phyloP scores from a whole-genome alignment of 2,888 invertebrate species.

The Formica aserva region DNA sequence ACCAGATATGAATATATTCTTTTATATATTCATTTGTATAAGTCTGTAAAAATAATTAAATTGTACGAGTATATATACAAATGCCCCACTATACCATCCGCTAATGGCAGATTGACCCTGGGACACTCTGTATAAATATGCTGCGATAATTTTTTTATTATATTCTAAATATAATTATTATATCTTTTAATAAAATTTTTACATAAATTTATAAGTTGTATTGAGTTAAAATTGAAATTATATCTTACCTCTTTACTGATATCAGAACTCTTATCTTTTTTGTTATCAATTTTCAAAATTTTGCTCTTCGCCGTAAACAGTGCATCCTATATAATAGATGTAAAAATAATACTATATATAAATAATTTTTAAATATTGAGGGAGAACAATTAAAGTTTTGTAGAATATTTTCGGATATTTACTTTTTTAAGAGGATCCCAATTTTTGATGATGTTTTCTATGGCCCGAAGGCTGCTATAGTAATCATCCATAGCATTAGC shows the following conservation, averaged over 20 bases:
- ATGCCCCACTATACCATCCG: too few species aligned
- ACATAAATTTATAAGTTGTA: neutral
- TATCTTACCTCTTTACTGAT: constrained; percentile 40
- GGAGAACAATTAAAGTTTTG: neutral
- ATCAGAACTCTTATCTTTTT: constrained; percentile 29
- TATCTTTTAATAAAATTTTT: neutral
- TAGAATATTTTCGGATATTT: neutral
- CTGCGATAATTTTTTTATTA: neutral
- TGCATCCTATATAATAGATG: constrained; percentile 5
- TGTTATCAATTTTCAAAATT: constrained; percentile 26
- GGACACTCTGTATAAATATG: too few species aligned
- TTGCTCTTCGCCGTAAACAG: constrained; percentile 3
- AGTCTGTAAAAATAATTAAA: constrained; percentile 31
- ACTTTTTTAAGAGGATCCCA: constrained; percentile 69
- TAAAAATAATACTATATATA: neutral
- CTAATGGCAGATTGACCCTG: too few species aligned
- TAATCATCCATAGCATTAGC: constrained; percentile 67
- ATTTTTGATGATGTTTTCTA: constrained; percentile 68
- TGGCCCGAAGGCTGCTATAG: constrained; percentile 60
- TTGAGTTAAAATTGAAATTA: neutral
- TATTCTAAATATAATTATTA: neutral
- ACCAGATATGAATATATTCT: constrained; percentile 73
- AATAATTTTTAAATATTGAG: constrained; percentile 5
- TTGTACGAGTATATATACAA: neutral
- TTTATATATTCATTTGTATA: constrained; percentile 47